Evolutionary conservation across 2,888 invertebrate genomes (phyloP).

Genomic region (Nomada hirtipes): DNA sequence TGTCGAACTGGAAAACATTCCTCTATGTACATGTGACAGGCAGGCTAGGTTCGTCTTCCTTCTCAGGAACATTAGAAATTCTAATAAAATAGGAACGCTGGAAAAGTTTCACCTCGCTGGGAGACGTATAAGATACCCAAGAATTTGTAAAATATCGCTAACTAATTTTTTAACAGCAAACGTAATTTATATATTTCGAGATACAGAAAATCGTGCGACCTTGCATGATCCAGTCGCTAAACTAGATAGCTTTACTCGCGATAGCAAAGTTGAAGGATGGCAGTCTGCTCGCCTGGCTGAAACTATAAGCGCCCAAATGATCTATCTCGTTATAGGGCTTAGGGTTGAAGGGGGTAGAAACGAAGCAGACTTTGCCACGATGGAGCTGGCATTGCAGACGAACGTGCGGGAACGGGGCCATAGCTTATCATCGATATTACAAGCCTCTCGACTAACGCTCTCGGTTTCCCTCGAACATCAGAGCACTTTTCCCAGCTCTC

Average conservation of each 20-base stretch:
- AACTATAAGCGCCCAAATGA: conserved; percentile 77
- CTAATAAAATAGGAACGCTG: not conserved
- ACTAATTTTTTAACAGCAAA: not conserved
- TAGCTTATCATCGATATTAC: conserved; percentile 81
- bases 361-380: conserved; percentile 74
- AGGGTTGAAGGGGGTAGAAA: conserved; percentile 72
- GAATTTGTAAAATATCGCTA: not conserved
- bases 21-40: conserved; percentile 45
- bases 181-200: not conserved
- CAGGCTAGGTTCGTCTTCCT: not conserved
- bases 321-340: conserved; percentile 80
- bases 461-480: conserved; percentile 48
- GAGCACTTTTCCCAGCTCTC: conserved; percentile 38
- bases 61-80: not conserved
- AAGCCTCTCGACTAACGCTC: conserved; percentile 73
- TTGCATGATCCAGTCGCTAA: not conserved
- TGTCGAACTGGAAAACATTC: conserved; percentile 61
- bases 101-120: not conserved
- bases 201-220: not conserved
- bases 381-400: conserved; percentile 78
- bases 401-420: conserved; percentile 76
- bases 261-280: conserved; percentile 67
- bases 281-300: conserved; percentile 56
- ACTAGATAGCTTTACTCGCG: conserved; percentile 50
- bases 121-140: not conserved